Conservation (phyloP, 1,140 invertebrate genomes). For the Scaptomyza pallida region DNA sequence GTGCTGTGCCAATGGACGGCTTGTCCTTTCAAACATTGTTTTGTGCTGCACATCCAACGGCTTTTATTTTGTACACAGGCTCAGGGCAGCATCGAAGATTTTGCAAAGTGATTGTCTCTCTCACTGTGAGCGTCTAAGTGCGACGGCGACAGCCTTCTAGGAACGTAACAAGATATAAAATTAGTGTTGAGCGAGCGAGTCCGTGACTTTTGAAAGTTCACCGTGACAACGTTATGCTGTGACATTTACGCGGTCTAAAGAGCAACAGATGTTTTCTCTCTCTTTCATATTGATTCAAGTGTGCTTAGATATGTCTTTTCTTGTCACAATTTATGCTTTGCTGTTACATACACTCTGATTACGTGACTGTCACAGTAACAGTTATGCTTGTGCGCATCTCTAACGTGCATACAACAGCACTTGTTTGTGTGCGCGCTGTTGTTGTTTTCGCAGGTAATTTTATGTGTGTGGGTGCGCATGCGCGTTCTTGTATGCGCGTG, state of each 20-base stretch:
- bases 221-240: neutral
- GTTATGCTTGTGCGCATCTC: constrained; percentile 14
- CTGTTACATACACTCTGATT: neutral
- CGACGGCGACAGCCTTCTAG: constrained; percentile 36
- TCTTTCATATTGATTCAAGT: neutral
- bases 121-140: constrained; percentile 17
- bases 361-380: neutral
- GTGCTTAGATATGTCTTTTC: neutral
- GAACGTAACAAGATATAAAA: constrained; percentile 56
- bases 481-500: constrained; percentile 2
- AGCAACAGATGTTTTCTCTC: neutral
- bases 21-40: constrained; percentile 29
- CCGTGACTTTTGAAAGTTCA: constrained; percentile 6
- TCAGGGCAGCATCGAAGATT: constrained; percentile 29
- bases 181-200: constrained; percentile 30
- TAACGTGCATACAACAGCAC: constrained; percentile 18
- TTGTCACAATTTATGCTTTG: neutral
- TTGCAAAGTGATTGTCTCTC: constrained; percentile 57
- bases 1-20: constrained; percentile 54
- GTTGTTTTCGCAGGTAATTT: constrained; percentile 56
- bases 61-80: constrained; percentile 78
- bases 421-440: constrained; percentile 41
- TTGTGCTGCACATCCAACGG: constrained; percentile 55
- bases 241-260: neutral
- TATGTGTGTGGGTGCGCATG: constrained; percentile 35